Conservation (phyloP, 2,113 vertebrate species). For the Proterorhinus semilunaris region DNA sequence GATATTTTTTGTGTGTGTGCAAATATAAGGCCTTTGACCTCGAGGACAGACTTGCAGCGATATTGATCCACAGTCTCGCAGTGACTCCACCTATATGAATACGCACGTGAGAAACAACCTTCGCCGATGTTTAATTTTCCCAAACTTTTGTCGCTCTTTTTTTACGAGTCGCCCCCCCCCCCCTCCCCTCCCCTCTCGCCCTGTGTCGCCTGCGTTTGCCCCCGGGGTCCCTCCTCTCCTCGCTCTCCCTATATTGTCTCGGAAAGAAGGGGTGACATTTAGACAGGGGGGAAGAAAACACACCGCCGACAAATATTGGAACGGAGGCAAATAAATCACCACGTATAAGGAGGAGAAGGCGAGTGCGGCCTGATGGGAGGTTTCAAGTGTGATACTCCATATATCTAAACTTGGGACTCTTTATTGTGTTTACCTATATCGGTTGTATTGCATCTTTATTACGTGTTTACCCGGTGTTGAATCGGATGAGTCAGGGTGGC, state of each 20-base stretch:
- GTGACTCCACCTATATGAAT: slow-evolving; percentile 11
- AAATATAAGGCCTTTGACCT: not conserved
- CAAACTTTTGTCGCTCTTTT: slow-evolving; percentile 82
- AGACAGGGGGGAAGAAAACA: slow-evolving; percentile 81
- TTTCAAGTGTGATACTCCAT: slow-evolving; percentile 7
- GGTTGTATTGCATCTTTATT: not conserved
- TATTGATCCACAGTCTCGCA: not conserved
- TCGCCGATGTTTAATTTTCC: slow-evolving; percentile 84
- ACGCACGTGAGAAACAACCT: slow-evolving; percentile 61
- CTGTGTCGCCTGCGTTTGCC: slow-evolving; percentile 60
- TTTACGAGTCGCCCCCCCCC: slow-evolving; percentile 73
- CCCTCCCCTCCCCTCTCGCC: slow-evolving; percentile 48
- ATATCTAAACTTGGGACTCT: not conserved
- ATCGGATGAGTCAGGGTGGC: slow-evolving; percentile 27
- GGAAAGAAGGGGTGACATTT: slow-evolving; percentile 84
- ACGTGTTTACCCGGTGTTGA: slow-evolving; percentile 28
- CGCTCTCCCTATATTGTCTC: slow-evolving; percentile 76
- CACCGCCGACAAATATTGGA: slow-evolving; percentile 82
- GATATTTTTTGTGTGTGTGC: too few species aligned
- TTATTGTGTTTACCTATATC: not conserved
- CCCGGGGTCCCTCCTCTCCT: slow-evolving; percentile 67
- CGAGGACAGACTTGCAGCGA: not conserved
- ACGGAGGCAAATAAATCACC: slow-evolving; percentile 81
- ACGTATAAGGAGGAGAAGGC: slow-evolving; percentile 39
- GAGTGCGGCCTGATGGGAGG: slow-evolving; percentile 31